Conservation (phyloP, 2,888 invertebrate genomes). For the Antheraea yamamai region DNA sequence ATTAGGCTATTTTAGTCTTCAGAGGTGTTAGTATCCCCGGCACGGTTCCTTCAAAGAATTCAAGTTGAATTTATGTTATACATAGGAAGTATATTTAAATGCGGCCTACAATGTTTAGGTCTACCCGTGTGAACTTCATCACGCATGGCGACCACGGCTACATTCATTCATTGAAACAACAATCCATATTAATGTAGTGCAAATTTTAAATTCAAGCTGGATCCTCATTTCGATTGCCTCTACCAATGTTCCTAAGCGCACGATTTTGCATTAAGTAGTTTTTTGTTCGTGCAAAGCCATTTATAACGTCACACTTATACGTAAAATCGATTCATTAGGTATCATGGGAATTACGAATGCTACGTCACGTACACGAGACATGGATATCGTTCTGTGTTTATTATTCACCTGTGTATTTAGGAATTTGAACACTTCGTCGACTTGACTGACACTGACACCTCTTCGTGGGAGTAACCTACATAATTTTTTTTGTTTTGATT, state of each 20-base stretch:
- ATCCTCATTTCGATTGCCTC: slow-evolving; percentile 74
- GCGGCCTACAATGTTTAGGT: slow-evolving; percentile 77
- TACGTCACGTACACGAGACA: slow-evolving; percentile 53
- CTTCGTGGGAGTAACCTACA: slow-evolving; percentile 50
- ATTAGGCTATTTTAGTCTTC: slow-evolving; percentile 71
- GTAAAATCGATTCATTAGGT: slow-evolving; percentile 65
- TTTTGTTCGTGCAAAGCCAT: slow-evolving; percentile 72
- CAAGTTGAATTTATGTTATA: slow-evolving; percentile 75
- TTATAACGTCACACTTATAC: slow-evolving; percentile 69
- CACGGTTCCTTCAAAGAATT: slow-evolving; percentile 79
- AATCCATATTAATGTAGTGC: slow-evolving; percentile 82
- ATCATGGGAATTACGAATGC: slow-evolving; percentile 57
- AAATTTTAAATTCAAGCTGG: slow-evolving; percentile 80
- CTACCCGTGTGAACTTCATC: slow-evolving; percentile 81
- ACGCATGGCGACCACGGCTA: slow-evolving; percentile 76
- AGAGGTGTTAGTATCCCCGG: slow-evolving; percentile 68
- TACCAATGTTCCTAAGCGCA: slow-evolving; percentile 74
- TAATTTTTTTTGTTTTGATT: slow-evolving; percentile 23
- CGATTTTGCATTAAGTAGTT: slow-evolving; percentile 78
- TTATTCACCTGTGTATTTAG: slow-evolving; percentile 51
- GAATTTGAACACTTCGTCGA: slow-evolving; percentile 48
- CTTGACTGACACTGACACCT: slow-evolving; percentile 32
- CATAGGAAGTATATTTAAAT: slow-evolving; percentile 82
- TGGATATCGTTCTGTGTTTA: slow-evolving; percentile 49
- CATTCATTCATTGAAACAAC: slow-evolving; percentile 81